Evolutionary conservation across 1,140 invertebrate species (phyloP), one percentile per base, ranked within the genome.

Genomic region (Palaemon carinicauda): DNA sequence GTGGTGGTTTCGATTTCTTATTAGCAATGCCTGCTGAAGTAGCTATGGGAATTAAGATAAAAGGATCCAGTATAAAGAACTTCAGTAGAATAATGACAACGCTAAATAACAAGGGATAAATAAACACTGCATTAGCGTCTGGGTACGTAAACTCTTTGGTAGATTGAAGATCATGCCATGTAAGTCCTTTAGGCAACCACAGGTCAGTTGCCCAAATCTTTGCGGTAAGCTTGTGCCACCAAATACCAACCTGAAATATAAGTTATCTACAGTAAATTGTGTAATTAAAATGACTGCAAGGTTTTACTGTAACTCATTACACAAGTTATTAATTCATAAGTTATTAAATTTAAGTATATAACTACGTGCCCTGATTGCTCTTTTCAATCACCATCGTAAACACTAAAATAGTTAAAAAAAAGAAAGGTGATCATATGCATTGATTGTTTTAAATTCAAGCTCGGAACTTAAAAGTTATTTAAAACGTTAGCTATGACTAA

Each of bases 81-180:
- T 56, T 50, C 33, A 56, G 17, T 0, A 83, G 12, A 27, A 89
- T 5, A 19, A 87, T 33, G 15, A 73, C 24, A 1, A 60, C 51
- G n/a, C 79, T 53, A 19, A 89, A 15, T 14, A 80, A 29, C 80
- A 87, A 33, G n/a, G 74, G 82, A 65, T 88, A 85, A 4, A 86
- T 65, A 5, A 71, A 92, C 75, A 98, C 92, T 92, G 98, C 96
- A 90, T 93, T 94, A 90, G 96, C 94, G 91, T 97, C 94, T 56
- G 96, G 94, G 92, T 96, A 97, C 81, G 94, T 93, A 84, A 96
- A 94, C 89, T 94, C 93, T 54, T 95, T 93, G 85, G 94, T 96
- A n/a, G 96, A 95, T 89, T 94, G 93, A 65, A 97, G 94, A 90
- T 97, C 95, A n/a, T 93, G 93, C 97, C 97, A 98, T 90, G 96